Base-by-base conservation (phyloP, 2,113 vertebrate species). In the Ailuropoda melanoleuca region DNA sequence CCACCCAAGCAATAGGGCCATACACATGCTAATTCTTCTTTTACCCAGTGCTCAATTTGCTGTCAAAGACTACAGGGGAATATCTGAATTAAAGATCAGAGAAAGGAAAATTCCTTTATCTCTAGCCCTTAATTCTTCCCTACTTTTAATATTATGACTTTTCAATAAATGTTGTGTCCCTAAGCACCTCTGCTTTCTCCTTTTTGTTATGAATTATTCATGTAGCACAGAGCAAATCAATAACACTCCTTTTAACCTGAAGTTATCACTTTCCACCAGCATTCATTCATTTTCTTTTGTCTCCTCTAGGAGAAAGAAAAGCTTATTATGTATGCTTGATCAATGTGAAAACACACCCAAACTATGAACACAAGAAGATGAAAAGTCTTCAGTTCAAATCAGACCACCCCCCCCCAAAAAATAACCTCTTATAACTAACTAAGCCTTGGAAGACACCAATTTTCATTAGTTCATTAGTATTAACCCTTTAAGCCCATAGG, bases 151-250 rank as follows among this genome's bases (percentile, higher is more conserved):
- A 87, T 77, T 89, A 81, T 48, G 77, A 86, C 81, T 97, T 97
- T 97, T 87, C 92, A 94, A 89, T 95, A 95, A 94, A 50, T 34
- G 11, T 50, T 74, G 70, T 88, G 21, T 97, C 89, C 83, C 95
- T 92, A 90, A 92, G 74, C 60, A 88, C 43, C 82, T 86, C 46
- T 89, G 39, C 66, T 94, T 92, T 96, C 39, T 93, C 37, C 24
- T 93, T 87, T 96, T 86, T 29, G 24, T 72, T 93, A 95, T 97
- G 93, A 98, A 97, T 97, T 97, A 97, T 96, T 96, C 93, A 97
- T 93, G 83, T 29, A 70, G 10, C 66, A 95, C 39, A 91, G 55
- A 96, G 37, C 1, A 93, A 96, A 97, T 97, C 82, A 85, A 96
- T 97, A 97, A 48, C 43, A 60, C 64, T 83, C 88, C 62, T 93